These are phyloP conservation scores for Antechinus stuartii DNA, from an alignment of 2,113 vertebrate species.

Conservation along the genomic window DNA sequence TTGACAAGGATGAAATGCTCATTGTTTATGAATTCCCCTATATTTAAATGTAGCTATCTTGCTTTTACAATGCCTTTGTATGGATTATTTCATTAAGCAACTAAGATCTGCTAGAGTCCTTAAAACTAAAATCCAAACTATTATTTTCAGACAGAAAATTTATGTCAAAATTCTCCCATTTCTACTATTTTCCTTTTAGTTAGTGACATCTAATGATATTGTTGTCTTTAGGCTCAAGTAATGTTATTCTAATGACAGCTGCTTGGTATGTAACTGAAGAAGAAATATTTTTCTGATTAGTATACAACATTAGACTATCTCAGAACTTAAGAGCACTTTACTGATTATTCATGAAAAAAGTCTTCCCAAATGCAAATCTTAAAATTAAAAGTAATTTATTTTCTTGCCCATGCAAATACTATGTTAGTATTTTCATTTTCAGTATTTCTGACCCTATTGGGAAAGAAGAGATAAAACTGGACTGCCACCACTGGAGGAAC, in stretches of 20 bases:
- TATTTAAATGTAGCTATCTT: not conserved
- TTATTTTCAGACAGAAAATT: not conserved
- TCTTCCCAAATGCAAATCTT: not conserved
- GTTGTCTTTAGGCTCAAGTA: slow-evolving; percentile 7
- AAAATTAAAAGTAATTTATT: slow-evolving; percentile 11
- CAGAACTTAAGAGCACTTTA: not conserved
- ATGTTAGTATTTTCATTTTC: slow-evolving; percentile 4
- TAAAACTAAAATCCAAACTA: slow-evolving; percentile 16
- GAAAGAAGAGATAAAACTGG: not conserved
- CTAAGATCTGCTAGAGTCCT: not conserved
- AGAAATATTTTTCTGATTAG: slow-evolving; percentile 18
- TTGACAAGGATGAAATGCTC: slow-evolving; percentile 32
- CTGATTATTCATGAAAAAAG: slow-evolving; percentile 14
- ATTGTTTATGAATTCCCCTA: not conserved
- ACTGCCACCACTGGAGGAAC: not conserved
- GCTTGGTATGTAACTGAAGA: not conserved
- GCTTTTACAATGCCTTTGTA: not conserved
- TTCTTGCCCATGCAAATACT: slow-evolving; percentile 27
- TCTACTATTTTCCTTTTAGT: slow-evolving; percentile 26
- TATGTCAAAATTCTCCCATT: not conserved
- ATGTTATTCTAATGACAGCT: slow-evolving; percentile 36
- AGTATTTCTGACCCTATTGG: not conserved
- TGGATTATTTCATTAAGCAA: not conserved
- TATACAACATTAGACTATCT: not conserved
- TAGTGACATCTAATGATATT: slow-evolving; percentile 7